A percentile compares a stretch with the other conserved stretches of the same genome.
These are phyloP conservation scores for Petrolisthes cinctipes DNA, from an alignment of 2,888 invertebrate species.

Conservation along the genomic window DNA sequence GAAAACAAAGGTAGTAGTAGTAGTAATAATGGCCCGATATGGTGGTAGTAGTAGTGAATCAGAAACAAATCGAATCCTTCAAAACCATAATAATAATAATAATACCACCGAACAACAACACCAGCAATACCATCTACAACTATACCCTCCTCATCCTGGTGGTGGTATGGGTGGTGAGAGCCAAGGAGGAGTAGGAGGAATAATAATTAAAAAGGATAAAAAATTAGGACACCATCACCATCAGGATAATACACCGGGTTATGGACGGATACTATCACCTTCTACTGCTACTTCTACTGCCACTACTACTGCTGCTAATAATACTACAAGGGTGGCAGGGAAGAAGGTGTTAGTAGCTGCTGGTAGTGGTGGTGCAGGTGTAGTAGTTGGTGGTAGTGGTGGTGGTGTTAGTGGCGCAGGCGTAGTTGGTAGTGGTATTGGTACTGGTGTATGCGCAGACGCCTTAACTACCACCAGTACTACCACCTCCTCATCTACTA, in stretches of 20 bases:
- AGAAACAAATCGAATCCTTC: constrained; percentile 50
- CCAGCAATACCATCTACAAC: no score
- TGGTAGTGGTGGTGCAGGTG: no score
- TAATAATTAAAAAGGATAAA: no score
- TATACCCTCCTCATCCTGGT: no score
- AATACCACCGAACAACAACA: no score
- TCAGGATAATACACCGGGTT: constrained; percentile 31
- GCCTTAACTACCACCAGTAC: no score
- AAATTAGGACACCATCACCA: background rate
- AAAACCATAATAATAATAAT: constrained; percentile 7
- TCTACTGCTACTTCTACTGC: no score
- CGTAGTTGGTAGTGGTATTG: constrained; percentile 10
- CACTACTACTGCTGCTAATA: no score
- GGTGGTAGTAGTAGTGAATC: constrained; percentile 51
- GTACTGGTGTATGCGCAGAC: background rate
- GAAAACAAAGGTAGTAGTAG: background rate
- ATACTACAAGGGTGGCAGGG: no score
- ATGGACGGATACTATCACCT: constrained; percentile 40
- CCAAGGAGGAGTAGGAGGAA: background rate
- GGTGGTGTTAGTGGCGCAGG: constrained; percentile 41
- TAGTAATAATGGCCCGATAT: constrained; percentile 54
- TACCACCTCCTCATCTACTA: no score
- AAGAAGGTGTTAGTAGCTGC: no score
- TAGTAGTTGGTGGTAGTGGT: no score
- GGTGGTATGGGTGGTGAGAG: constrained; percentile 48